Evolutionary conservation across 92 coral and sea anemone genomes (phyloP), one percentile per base, ranked within the genome.

Genomic region (Porites divaricata): DNA sequence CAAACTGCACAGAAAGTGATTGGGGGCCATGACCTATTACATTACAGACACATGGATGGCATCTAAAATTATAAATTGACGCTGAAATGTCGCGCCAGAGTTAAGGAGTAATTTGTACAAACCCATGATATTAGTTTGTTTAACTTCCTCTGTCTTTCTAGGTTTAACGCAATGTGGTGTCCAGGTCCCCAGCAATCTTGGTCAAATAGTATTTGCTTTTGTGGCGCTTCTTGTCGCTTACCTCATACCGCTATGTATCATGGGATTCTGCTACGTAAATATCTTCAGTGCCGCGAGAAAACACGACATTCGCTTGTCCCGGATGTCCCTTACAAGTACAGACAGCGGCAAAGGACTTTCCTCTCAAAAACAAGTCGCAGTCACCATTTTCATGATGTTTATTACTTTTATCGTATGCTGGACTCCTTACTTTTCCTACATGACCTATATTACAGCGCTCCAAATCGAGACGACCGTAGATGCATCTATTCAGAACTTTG

Each of bases 151-250:
- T n/a, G 45, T 50, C 9, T 21, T 67, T 24, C 9, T 81, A 93
- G 96, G 94, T 13, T 88, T 82, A 13, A 91, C 96, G 1, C 96
- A 93, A 73, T 93, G 96, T 87, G 65, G 90, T 61, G 94, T 91
- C 65, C 84, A 88, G 57, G 78, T 81, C 68, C 92, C 96, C 53
- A 66, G 66, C 11, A 79, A 91, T 8, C 66, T 45, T 64, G 90
- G 80, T 12, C 95, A 93, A 61, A 80, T 77, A 11, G 61, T 83
- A 12, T 84, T 75, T 84, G 91, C 93, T 6, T 68, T 68, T 20
- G 52, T 91, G 64, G 88, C 89, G 20, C 87, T 91, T 76, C 59
- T 89, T 57, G 64, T 83, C 20, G 85, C 84, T 15, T 93, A 83
- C 81, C 73, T 89, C 26, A 64, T 91, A 52, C 97, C 97, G 79